Evolutionary conservation across 1,140 invertebrate genomes (phyloP), one percentile per base, ranked within the genome.

Genomic region (Drosophila saltans): DNA sequence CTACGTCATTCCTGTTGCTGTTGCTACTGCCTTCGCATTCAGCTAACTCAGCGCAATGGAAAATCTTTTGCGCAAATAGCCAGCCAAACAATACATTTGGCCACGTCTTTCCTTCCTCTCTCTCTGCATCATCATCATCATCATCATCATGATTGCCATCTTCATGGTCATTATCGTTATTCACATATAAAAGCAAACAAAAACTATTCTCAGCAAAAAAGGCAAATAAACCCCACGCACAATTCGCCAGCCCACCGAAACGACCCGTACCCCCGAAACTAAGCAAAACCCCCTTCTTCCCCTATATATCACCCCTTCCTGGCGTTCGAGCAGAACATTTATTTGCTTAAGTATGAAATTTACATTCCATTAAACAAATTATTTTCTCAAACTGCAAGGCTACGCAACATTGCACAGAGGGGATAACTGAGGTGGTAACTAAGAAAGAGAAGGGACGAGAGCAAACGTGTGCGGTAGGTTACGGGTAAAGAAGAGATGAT

Each of bases 311-410:
- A 16, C 45, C 30, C 41, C 10, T 11, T 21, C 69, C 62, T 52
- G 41, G 62, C 81, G 78, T 57, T 63, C 28, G 30, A 16, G 33
- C 57, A 57, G 81, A 65, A 61, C 79, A 86, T 86, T 76, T 85
- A 85, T 85, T 88, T 86, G 84, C 83, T 80, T 89, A 80, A 86
- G 84, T 80, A 83, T 80, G 75, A 88, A 88, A 88, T 88, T 88
- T 88, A 88, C 83, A 88, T 88, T 88, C 84, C 83, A 88, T 88
- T 88, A 88, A 89, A 84, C 83, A 89, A 88, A 88, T 88, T 88
- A 89, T 88, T 88, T 88, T 86, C 63, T 83, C 82, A 64, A 80
- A 76, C 72, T 86, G 80, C 67, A 71, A 62, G 67, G 61, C 48
- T 72, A 76, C 74, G 74, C 74, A 60, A 76, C 73, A 77, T 61